A percentile compares a stretch with the other conserved stretches of the same genome.
Evolutionary conservation across 2,113 vertebrate genomes (phyloP).

Genomic region (Sorex araneus): DNA sequence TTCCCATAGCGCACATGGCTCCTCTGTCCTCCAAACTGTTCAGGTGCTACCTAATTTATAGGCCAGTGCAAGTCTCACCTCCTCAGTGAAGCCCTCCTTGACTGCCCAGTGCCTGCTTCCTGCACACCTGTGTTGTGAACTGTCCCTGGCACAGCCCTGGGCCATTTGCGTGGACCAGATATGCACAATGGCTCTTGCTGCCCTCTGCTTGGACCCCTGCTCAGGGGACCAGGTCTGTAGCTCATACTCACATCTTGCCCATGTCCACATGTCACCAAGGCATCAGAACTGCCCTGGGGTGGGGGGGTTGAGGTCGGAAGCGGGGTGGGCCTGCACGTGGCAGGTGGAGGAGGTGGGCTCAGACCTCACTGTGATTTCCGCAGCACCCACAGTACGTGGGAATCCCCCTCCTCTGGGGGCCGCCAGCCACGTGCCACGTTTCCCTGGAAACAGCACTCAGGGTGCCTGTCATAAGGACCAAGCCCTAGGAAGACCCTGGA

Average conservation of each 20-base stretch:
- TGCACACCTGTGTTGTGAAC: not conserved
- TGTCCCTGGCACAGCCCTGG: not conserved
- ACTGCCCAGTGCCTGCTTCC: not conserved
- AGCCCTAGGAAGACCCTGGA: no score
- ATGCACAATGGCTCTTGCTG: not conserved
- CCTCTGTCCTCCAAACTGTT: not conserved
- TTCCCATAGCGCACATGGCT: no score
- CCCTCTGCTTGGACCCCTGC: not conserved
- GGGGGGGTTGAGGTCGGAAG: not conserved
- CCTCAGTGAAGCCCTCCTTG: conserved; percentile 36
- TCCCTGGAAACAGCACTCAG: no score
- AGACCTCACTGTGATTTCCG: not conserved
- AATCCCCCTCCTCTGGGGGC: not conserved
- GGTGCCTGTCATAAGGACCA: no score
- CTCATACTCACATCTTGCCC: not conserved
- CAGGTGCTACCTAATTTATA: not conserved
- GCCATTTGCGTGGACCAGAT: not conserved
- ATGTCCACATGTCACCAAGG: not conserved
- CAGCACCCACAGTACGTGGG: not conserved
- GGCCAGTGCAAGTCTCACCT: not conserved
- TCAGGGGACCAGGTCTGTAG: not conserved
- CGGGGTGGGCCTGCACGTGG: not conserved
- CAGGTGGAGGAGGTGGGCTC: not conserved
- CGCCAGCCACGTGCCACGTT: no score
- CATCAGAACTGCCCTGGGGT: not conserved